Percentiles rank a stretch among this genome's conserved stretches.
Conservation (phyloP, 2,113 vertebrate genomes). For the Engystomops pustulosus region DNA sequence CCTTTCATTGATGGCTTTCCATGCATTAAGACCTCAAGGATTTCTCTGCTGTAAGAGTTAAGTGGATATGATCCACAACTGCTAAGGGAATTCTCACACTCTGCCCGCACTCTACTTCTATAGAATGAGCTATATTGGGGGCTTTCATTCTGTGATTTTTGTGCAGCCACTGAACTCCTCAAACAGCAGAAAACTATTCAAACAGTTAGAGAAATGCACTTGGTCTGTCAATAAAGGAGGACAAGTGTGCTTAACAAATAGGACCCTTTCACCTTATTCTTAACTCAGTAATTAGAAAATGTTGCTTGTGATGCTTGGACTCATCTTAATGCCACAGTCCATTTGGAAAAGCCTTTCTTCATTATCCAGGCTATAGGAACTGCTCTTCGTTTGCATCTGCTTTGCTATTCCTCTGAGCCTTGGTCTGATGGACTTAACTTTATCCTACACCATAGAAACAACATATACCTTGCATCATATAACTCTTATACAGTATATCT, state of each 20-base stretch:
- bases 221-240: background rate
- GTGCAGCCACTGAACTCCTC: background rate
- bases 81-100: background rate
- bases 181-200: background rate
- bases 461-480: no score
- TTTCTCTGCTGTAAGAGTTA: background rate
- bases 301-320: background rate
- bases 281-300: constrained; percentile 2
- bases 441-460: background rate
- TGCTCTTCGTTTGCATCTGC: background rate
- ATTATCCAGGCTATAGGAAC: background rate
- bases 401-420: background rate
- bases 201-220: background rate
- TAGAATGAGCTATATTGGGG: background rate
- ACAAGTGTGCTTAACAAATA: constrained; percentile 24
- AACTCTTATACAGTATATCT: no score
- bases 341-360: background rate
- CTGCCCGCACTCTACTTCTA: constrained; percentile 8
- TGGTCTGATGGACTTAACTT: no score
- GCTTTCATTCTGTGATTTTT: background rate
- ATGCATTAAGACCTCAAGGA: background rate
- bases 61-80: background rate
- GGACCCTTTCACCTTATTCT: background rate
- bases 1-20: constrained; percentile 26
- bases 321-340: background rate